Conservation (phyloP, 2,113 vertebrate species). For the Butastur rufipennis region DNA sequence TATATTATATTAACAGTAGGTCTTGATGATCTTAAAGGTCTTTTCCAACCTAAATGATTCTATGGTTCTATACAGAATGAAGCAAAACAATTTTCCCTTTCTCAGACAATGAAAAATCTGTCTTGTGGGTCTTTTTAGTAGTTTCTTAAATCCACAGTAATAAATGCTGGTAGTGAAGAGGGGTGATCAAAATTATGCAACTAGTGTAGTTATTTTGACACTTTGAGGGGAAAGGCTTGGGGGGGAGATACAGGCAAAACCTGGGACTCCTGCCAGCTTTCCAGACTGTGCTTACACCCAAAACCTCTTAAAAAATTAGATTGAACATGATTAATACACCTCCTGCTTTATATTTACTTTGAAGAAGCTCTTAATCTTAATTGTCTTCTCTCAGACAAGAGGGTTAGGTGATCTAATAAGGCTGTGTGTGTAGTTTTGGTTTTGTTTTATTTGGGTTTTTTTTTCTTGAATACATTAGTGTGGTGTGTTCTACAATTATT, state of each 20-base stretch:
- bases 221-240: background rate
- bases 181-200: background rate
- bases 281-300: background rate
- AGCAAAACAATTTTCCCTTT: background rate
- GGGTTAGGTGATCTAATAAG: background rate
- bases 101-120: background rate
- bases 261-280: background rate
- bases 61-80: background rate
- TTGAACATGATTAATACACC: background rate
- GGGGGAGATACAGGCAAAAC: background rate
- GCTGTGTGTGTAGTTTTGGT: background rate
- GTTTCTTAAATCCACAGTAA: background rate
- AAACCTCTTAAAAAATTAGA: background rate
- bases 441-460: background rate
- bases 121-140: background rate
- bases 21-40: background rate
- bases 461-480: background rate
- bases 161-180: background rate
- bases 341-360: background rate
- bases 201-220: background rate
- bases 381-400: background rate
- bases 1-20: background rate
- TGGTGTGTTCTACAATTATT: background rate
- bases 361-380: background rate
- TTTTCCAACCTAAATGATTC: background rate